Evolutionary conservation across 2,797 vertebrate genomes (phyloP), one percentile per base, ranked within the genome.

Genomic region (Graptemys geographica): DNA sequence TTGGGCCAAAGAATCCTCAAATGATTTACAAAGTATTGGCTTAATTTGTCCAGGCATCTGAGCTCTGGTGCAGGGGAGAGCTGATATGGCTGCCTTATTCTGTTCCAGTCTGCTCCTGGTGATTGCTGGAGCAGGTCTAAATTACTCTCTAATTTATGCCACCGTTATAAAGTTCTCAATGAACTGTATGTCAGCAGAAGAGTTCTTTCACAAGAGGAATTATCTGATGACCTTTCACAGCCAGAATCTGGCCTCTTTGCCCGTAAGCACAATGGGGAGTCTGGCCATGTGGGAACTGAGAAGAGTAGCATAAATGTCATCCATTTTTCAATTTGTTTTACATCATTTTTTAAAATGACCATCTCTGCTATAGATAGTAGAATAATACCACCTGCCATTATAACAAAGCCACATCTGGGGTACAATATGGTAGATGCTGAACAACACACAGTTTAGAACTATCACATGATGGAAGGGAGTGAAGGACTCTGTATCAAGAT

Each of bases 101-200:
- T 87, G 74, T 69, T 95, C 44, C 91, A 94, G 81, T 37, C 57
- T 6, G 57, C 5, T 59, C 27, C 27, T 59, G 95, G 88, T 93
- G 90, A 76, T 74, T 87, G 88, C 93, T 93, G 89, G 90, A 93
- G 91, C 11, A 1, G 57, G 57, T 28, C 57, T 13, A 33, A 92
- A 89, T 81, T 79, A 81, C 89, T 90, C 91, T 83, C 92, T 69
- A 79, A 9, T 1, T 21, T 84, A 81, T 81, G 94, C 86, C 85
- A 90, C 37, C 79, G 90, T 85, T 37, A 81, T 23, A 3, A 15
- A 31, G 76, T 89, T 86, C 86, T 95, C 76, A 27, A 97, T 74
- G 79, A 93, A 87, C 56, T 44, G 94, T 95, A 94, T 94, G 96
- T 93, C 91, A 96, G 82, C 76, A 74, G 93, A 87, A 74, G 93